Percentiles rank a stretch among this genome's conserved stretches.
Evolutionary conservation across 1,140 invertebrate genomes (phyloP).

Genomic region (Choristoneura fumiferana): DNA sequence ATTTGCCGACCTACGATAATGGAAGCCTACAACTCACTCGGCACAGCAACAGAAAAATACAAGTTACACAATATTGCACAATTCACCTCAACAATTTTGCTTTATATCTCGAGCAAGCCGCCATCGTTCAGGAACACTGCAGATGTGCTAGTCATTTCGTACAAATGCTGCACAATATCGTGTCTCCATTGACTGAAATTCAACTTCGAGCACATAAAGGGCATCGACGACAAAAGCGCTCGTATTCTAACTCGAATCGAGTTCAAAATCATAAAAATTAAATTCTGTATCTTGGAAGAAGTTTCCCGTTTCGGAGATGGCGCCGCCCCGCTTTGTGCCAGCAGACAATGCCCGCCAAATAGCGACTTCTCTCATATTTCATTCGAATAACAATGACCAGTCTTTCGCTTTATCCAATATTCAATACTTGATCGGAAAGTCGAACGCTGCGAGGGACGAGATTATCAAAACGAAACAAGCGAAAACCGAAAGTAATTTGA

Average conservation of each 20-base stretch:
- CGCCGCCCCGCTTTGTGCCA: constrained; percentile 36
- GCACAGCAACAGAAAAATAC: constrained; percentile 30
- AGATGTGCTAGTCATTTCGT: constrained; percentile 52
- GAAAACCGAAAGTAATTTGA: not conserved
- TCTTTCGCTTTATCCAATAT: constrained; percentile 49
- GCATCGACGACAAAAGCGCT: constrained; percentile 49
- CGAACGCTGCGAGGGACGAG: constrained; percentile 26
- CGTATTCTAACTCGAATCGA: constrained; percentile 41
- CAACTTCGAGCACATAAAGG: constrained; percentile 54
- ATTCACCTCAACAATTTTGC: constrained; percentile 48
- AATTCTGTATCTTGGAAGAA: constrained; percentile 54
- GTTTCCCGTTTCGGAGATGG: constrained; percentile 37
- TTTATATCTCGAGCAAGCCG: constrained; percentile 36
- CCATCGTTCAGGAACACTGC: constrained; percentile 33
- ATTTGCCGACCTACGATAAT: constrained; percentile 9
- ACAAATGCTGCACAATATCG: constrained; percentile 60
- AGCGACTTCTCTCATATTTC: constrained; percentile 54
- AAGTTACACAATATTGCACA: constrained; percentile 39
- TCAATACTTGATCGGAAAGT: constrained; percentile 41
- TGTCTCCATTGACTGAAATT: constrained; percentile 51
- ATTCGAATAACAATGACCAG: constrained; percentile 52
- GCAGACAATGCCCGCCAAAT: constrained; percentile 49
- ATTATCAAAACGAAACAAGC: not conserved
- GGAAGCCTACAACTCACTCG: constrained; percentile 17
- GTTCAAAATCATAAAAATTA: constrained; percentile 58